These are phyloP conservation scores for Girardinus metallicus DNA, from an alignment of 2,797 vertebrate genomes.

Conservation along the genomic window DNA sequence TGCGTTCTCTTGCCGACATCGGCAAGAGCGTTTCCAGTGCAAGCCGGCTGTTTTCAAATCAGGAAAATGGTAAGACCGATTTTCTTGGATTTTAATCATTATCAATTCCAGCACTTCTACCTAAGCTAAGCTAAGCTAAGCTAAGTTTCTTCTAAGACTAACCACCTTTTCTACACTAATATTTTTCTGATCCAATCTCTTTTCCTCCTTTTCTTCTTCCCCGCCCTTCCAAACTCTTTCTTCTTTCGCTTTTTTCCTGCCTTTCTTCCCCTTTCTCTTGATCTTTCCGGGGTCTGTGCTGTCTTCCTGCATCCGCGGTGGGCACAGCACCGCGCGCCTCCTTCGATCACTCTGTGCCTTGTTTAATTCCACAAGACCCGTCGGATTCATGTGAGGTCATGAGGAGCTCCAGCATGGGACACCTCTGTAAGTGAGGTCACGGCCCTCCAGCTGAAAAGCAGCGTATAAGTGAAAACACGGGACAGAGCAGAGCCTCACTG, in stretches of 20 bases:
- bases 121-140: too few relatives aligned
- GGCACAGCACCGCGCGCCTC: slow-evolving; percentile 84
- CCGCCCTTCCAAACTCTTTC: background rate
- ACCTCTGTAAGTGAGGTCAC: slow-evolving; percentile 81
- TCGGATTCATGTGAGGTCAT: slow-evolving; percentile 87
- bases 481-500: background rate
- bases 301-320: slow-evolving; percentile 40
- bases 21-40: slow-evolving; percentile 98
- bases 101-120: background rate
- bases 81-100: slow-evolving; percentile 1
- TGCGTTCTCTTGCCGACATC: slow-evolving; percentile 97
- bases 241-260: slow-evolving; percentile 12
- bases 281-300: slow-evolving; percentile 12
- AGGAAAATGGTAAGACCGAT: slow-evolving; percentile 92
- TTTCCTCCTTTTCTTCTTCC: slow-evolving; percentile 31
- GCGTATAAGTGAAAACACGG: background rate
- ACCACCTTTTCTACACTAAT: slow-evolving; percentile 2
- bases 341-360: slow-evolving; percentile 90
- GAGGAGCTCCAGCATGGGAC: slow-evolving; percentile 94
- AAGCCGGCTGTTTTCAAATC: slow-evolving; percentile 94
- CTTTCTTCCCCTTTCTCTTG: slow-evolving; percentile 4
- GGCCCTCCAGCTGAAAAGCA: slow-evolving; percentile 12
- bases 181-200: slow-evolving; percentile 25
- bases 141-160: slow-evolving; percentile 5
- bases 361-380: slow-evolving; percentile 83